Evolutionary conservation across 2,888 invertebrate genomes (phyloP).

Genomic region (Megaustenia siamemsis): DNA sequence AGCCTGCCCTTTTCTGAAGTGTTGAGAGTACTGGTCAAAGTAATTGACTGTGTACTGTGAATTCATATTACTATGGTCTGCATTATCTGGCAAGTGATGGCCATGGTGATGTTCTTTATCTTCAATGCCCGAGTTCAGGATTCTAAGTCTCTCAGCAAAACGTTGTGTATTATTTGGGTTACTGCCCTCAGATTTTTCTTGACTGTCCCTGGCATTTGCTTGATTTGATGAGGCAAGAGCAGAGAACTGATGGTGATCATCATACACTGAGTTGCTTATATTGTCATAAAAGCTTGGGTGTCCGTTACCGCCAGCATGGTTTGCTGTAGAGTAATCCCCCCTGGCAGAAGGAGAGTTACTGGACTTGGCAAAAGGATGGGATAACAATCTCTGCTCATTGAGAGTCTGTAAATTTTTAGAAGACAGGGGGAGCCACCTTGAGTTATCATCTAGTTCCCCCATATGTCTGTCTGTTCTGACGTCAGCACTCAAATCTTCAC

Average conservation of each 20-base stretch:
- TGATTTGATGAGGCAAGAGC: background rate
- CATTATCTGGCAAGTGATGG: background rate
- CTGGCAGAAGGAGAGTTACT: background rate
- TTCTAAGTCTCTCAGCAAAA: background rate
- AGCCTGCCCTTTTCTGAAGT: background rate
- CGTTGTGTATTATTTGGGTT: background rate
- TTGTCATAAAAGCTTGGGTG: conserved; percentile 28
- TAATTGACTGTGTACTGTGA: conserved; percentile 28
- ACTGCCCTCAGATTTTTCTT: background rate
- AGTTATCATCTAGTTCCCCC: conserved; percentile 2
- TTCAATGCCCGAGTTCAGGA: too few species aligned
- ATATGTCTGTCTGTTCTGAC: background rate
- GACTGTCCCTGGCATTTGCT: background rate
- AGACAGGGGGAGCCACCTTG: background rate
- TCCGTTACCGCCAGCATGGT: background rate
- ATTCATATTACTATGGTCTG: background rate
- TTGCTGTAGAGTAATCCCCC: background rate
- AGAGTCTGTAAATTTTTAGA: background rate
- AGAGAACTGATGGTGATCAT: background rate
- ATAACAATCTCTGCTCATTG: background rate
- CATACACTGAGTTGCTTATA: background rate
- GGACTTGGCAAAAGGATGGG: background rate
- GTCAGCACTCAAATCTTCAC: background rate
- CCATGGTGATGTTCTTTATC: background rate
- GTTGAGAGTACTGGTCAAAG: conserved; percentile 20